Conservation (phyloP, 2,797 vertebrate species). For the Lemur catta region DNA sequence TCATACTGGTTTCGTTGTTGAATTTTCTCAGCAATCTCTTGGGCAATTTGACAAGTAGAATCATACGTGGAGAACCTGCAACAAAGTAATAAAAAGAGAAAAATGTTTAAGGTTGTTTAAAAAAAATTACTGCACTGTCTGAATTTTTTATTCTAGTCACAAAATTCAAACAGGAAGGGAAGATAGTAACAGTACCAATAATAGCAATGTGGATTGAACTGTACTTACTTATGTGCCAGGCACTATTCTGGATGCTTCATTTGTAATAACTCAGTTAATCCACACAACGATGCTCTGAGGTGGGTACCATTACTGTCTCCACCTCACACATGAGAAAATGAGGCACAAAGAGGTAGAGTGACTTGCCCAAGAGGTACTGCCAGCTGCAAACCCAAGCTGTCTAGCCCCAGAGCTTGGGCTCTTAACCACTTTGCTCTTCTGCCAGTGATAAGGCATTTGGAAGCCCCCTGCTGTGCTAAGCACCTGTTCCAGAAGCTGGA, state of each 20-base stretch:
- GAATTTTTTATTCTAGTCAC: not conserved
- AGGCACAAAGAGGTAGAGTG: not conserved
- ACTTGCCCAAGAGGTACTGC: not conserved
- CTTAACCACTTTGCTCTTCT: not conserved
- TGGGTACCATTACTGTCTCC: not conserved
- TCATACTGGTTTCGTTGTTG: conserved; percentile 92
- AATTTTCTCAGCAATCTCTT: conserved; percentile 95
- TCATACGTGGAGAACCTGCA: conserved; percentile 92
- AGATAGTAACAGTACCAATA: fast-evolving
- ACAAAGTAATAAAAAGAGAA: not conserved
- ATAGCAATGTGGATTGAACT: fast-evolving
- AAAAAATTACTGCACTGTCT: not conserved
- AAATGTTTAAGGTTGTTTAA: not conserved
- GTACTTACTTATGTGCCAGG: not conserved
- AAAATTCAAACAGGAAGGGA: not conserved
- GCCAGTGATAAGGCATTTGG: not conserved
- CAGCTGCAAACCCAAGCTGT: not conserved
- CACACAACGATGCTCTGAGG: not conserved
- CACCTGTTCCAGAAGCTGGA: not conserved
- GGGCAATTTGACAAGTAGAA: conserved; percentile 91
- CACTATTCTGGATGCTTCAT: not conserved
- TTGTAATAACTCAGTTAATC: not conserved
- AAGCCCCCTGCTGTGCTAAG: not conserved
- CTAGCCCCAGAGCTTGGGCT: not conserved
- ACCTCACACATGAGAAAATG: not conserved